A percentile compares a stretch with the other conserved stretches of the same genome.
These are phyloP conservation scores for Parasteatoda tepidariorum DNA, from an alignment of 1,140 invertebrate genomes.

Conservation along the genomic window DNA sequence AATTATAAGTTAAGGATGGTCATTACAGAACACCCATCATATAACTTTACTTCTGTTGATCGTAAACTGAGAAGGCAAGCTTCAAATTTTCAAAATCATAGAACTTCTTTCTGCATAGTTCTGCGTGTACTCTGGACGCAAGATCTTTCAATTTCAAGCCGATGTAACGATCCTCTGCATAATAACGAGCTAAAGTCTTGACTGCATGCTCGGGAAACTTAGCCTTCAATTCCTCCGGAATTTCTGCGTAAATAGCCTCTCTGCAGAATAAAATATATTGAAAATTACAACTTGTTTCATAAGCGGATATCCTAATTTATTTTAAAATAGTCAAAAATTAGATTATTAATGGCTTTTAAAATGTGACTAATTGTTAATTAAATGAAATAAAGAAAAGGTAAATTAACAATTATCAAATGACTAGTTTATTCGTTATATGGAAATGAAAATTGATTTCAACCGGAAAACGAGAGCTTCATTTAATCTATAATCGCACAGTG, in stretches of 20 bases:
- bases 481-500: no score
- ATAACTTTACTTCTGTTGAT: conserved; percentile 9
- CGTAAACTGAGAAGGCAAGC: conserved; percentile 12
- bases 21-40: no score
- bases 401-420: no score
- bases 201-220: conserved; percentile 31
- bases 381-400: no score
- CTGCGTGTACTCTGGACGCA: neutral
- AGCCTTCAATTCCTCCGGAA: neutral
- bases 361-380: no score
- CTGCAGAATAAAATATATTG: neutral
- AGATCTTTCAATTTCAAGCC: conserved; percentile 9
- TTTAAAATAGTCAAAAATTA: no score
- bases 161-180: conserved; percentile 9
- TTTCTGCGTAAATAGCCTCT: neutral
- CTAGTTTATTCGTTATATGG: no score
- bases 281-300: neutral
- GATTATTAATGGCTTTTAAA: no score
- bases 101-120: conserved; percentile 39
- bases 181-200: conserved; percentile 11
- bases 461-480: no score
- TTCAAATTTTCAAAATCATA: conserved; percentile 24
- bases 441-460: no score
- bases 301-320: neutral
- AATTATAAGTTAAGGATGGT: no score